These are phyloP conservation scores for Machimus atricapillus DNA, from an alignment of 2,888 invertebrate genomes.

Conservation along the genomic window DNA sequence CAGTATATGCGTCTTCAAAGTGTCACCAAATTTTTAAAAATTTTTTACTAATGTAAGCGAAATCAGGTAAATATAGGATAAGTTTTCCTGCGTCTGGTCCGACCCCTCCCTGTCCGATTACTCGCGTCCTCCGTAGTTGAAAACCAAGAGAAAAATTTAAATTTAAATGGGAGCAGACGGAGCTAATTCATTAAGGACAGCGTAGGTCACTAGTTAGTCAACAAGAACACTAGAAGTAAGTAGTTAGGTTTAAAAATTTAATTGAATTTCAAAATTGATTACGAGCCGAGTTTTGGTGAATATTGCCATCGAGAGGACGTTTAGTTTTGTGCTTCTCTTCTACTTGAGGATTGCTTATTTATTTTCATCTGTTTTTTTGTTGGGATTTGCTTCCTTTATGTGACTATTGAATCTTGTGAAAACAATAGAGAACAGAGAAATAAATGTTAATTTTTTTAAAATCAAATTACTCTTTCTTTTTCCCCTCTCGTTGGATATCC, in stretches of 20 bases:
- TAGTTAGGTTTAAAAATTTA: conserved; percentile 51
- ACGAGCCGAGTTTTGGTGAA: conserved; percentile 7
- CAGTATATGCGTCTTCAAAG: conserved; percentile 29
- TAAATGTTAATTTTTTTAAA: conserved; percentile 42
- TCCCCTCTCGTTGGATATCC: background rate
- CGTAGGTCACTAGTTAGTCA: conserved; percentile 41
- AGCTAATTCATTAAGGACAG: conserved; percentile 27
- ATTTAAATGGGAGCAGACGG: conserved; percentile 12
- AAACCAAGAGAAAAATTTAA: conserved; percentile 31
- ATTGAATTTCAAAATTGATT: conserved; percentile 48
- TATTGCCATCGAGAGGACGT: conserved; percentile 25
- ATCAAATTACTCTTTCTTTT: conserved; percentile 16
- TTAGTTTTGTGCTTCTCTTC: conserved; percentile 32
- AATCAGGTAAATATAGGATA: conserved; percentile 35
- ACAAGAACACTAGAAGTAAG: conserved; percentile 48
- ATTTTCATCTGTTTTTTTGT: conserved; percentile 16
- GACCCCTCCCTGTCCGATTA: background rate
- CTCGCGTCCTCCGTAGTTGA: conserved; percentile 15
- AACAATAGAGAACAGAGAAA: conserved; percentile 40
- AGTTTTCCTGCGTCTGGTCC: conserved; percentile 8
- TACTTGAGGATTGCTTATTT: conserved; percentile 20
- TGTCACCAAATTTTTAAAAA: conserved; percentile 29
- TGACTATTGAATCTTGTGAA: conserved; percentile 35
- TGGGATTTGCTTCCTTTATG: conserved; percentile 31
- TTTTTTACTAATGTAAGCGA: conserved; percentile 34